phyloP scores from a whole-genome alignment of 2,113 vertebrate genomes.

The Ploceus nigricollis region DNA sequence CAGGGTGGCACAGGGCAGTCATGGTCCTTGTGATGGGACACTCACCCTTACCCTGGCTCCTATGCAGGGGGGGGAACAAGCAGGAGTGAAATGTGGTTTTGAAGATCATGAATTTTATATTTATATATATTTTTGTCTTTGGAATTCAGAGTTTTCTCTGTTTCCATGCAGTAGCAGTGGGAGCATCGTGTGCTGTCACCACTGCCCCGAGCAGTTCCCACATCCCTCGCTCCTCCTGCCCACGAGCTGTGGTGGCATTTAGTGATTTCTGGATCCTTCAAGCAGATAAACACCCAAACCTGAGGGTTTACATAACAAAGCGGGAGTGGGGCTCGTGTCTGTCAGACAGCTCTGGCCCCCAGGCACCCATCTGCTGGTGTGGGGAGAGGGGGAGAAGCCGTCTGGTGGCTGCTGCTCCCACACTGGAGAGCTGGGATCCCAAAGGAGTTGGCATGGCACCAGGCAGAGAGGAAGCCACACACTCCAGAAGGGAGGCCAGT shows the following conservation, averaged over 20 bases:
- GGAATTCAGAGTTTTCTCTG: background rate
- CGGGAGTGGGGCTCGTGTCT: background rate
- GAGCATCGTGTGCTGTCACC: background rate
- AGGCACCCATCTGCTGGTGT: conserved; percentile 3
- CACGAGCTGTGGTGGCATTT: background rate
- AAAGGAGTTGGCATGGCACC: background rate
- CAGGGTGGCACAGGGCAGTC: background rate
- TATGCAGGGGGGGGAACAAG: rapidly evolving
- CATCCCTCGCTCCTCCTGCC: background rate
- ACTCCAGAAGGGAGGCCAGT: rapidly evolving
- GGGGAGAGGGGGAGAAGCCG: background rate
- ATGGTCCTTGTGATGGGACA: rapidly evolving
- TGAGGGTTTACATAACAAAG: background rate
- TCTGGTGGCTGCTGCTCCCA: background rate
- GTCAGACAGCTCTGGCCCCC: background rate
- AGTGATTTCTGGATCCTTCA: background rate
- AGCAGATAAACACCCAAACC: background rate
- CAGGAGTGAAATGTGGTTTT: background rate
- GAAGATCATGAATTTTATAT: background rate
- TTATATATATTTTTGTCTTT: background rate
- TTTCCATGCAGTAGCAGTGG: background rate
- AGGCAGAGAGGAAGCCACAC: background rate
- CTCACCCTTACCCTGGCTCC: rapidly evolving
- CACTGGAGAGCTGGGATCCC: background rate
- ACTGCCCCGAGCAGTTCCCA: rapidly evolving